These are phyloP conservation scores for Neolamprologus sp. DNA, from an alignment of 2,113 vertebrate genomes.

Conservation along the genomic window DNA sequence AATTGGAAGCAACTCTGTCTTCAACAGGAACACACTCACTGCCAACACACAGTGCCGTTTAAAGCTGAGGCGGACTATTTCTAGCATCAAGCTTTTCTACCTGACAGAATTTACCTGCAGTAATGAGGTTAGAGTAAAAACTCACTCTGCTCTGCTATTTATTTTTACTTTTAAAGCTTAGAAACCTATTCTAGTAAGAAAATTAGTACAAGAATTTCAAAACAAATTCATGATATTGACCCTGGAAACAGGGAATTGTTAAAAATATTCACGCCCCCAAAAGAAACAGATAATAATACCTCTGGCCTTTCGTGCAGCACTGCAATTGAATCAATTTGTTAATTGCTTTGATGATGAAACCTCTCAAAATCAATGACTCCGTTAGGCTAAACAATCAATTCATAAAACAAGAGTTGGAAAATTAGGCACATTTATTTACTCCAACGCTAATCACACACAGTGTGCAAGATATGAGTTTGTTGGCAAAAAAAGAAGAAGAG, in stretches of 20 bases:
- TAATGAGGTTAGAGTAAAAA: background rate
- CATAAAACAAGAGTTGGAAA: background rate
- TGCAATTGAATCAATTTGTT: background rate
- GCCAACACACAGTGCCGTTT: slow-evolving; percentile 15
- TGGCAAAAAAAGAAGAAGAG: background rate
- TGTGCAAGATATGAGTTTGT: background rate
- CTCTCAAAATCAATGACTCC: background rate
- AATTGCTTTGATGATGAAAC: background rate
- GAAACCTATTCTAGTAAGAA: background rate
- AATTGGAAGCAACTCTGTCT: slow-evolving; percentile 51
- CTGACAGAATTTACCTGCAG: background rate
- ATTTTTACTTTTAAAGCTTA: background rate
- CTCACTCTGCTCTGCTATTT: background rate
- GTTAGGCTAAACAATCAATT: background rate
- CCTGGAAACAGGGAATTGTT: background rate
- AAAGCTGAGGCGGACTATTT: background rate
- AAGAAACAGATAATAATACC: background rate
- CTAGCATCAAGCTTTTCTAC: background rate
- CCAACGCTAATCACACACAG: background rate
- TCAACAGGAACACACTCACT: slow-evolving; percentile 31
- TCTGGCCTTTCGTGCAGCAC: background rate
- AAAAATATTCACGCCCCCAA: background rate
- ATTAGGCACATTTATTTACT: background rate
- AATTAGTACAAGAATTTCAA: background rate
- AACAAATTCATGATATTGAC: background rate